A percentile compares a stretch with the other conserved stretches of the same genome.
Evolutionary conservation across 2,797 vertebrate genomes (phyloP).

Genomic region (Pempheris klunzingeri): DNA sequence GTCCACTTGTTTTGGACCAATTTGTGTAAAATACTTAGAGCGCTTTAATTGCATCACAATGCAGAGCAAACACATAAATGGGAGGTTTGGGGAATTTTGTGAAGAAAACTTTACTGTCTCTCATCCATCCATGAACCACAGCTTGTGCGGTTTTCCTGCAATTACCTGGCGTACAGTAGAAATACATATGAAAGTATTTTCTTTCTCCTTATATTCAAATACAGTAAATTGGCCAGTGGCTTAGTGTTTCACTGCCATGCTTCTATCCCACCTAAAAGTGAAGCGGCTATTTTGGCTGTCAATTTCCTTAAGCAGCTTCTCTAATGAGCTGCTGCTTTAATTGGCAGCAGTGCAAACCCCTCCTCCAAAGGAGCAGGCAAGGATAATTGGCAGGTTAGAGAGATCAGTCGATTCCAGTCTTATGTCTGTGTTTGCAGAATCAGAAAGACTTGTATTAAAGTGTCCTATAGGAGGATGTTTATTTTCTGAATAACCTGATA

Average conservation of each 20-base stretch:
- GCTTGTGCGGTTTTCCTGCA: slow-evolving; percentile 14
- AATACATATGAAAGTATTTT: slow-evolving; percentile 34
- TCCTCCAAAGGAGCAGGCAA: slow-evolving; percentile 22
- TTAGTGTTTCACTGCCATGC: slow-evolving; percentile 45
- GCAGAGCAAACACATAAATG: slow-evolving; percentile 26
- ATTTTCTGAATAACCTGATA: neutral
- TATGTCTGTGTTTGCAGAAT: slow-evolving; percentile 37
- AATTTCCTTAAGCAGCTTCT: slow-evolving; percentile 51
- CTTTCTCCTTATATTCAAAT: slow-evolving; percentile 32
- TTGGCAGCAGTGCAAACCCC: slow-evolving; percentile 42
- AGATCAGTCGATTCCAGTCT: slow-evolving; percentile 31
- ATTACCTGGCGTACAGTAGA: slow-evolving; percentile 50
- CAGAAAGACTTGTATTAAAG: neutral
- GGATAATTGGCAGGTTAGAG: slow-evolving; percentile 39
- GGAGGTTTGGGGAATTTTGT: slow-evolving; percentile 1
- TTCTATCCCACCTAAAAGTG: slow-evolving; percentile 46
- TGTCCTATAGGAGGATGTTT: neutral
- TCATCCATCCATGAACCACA: slow-evolving; percentile 21
- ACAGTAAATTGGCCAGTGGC: slow-evolving; percentile 68
- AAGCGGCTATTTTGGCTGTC: slow-evolving; percentile 62
- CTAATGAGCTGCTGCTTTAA: slow-evolving; percentile 67
- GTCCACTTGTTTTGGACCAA: slow-evolving; percentile 29
- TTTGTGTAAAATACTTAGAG: slow-evolving; percentile 48
- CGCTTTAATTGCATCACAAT: slow-evolving; percentile 39
- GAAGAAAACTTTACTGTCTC: neutral